Evolutionary conservation across 2,888 invertebrate genomes (phyloP).

Genomic region (Adelognathus sp.): DNA sequence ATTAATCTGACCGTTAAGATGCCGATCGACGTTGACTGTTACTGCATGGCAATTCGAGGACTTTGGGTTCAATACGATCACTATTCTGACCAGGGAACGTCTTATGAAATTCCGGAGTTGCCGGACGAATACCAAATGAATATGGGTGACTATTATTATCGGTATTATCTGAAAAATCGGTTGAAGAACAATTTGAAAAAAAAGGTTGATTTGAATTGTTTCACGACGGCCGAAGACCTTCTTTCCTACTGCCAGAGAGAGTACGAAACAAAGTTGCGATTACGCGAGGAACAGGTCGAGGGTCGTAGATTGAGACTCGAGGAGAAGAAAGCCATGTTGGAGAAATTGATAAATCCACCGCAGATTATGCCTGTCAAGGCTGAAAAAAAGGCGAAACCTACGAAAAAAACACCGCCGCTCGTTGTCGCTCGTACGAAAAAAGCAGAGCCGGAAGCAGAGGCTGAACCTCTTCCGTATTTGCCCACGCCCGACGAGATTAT

Average conservation of each 20-base stretch:
- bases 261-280: constrained; percentile 75
- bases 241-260: constrained; percentile 82
- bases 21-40: constrained; percentile 83
- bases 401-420: constrained; percentile 54
- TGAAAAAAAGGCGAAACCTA: constrained; percentile 58
- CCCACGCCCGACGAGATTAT: constrained; percentile 74
- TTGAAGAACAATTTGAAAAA: background rate
- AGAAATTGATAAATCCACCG: constrained; percentile 81
- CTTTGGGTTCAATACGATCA: constrained; percentile 84
- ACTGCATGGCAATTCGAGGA: constrained; percentile 83
- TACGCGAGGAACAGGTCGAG: constrained; percentile 82
- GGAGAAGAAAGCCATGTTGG: constrained; percentile 79
- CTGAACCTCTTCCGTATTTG: constrained; percentile 79
- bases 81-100: constrained; percentile 82
- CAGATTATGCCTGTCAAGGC: constrained; percentile 39
- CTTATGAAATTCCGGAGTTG: constrained; percentile 77
- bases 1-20: constrained; percentile 83
- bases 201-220: background rate
- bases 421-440: constrained; percentile 52
- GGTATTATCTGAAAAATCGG: background rate
- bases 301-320: constrained; percentile 81
- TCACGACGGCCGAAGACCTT: constrained; percentile 79
- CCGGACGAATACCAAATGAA: constrained; percentile 71
- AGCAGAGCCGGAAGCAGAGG: constrained; percentile 80
- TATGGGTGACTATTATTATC: constrained; percentile 47